Evolutionary conservation across 35 echinoderm and acorn worm genomes (phyloP).

Genomic region (Amphiura filiformis): DNA sequence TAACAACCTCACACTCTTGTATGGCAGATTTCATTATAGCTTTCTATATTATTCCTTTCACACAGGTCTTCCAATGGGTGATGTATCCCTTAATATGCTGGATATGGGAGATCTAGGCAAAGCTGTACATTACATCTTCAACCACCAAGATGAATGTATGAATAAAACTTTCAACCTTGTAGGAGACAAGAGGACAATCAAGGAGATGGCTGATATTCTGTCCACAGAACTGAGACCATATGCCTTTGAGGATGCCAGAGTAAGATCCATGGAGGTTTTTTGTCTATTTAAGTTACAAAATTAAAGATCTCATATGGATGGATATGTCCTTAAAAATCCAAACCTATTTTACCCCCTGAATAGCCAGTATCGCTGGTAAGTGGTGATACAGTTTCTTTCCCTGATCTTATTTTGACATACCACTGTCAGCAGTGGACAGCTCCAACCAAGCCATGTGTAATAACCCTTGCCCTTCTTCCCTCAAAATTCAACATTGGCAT

Average conservation of each 20-base stretch:
- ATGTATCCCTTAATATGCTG: constrained; percentile 56
- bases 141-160: constrained; percentile 46
- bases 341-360: neutral
- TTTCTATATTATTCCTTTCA: no score
- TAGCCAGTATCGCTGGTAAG: no score
- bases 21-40: no score
- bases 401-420: no score
- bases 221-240: constrained; percentile 56
- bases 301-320: neutral
- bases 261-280: constrained; percentile 23
- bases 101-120: constrained; percentile 54
- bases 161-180: constrained; percentile 63
- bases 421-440: no score
- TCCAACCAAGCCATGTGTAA: no score
- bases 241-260: constrained; percentile 59
- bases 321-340: neutral
- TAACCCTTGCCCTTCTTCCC: no score
- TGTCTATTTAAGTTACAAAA: neutral
- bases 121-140: constrained; percentile 66
- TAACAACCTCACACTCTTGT: no score
- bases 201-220: constrained; percentile 56
- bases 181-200: constrained; percentile 67
- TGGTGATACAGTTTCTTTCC: no score
- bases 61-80: constrained; percentile 74
- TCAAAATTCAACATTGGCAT: no score